These are phyloP conservation scores for Macroteleia sp. DNA, from an alignment of 2,888 invertebrate species.

Conservation along the genomic window DNA sequence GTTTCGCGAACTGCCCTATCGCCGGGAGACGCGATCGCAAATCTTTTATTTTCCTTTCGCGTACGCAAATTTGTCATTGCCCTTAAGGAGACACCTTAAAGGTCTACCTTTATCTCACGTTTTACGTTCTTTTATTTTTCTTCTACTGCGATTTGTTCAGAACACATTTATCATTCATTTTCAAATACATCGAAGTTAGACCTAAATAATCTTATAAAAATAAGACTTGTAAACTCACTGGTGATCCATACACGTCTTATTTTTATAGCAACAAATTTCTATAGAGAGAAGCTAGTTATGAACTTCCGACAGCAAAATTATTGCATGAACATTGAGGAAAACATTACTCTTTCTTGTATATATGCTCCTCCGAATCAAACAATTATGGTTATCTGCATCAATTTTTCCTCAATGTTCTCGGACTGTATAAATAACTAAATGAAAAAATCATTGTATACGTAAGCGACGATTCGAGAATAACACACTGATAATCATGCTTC, in stretches of 20 bases:
- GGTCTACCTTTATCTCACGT: constrained; percentile 19
- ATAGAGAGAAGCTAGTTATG: neutral
- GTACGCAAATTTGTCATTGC: constrained; percentile 61
- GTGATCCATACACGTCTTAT: too few relatives aligned
- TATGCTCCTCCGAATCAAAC: constrained; percentile 1
- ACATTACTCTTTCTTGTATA: constrained; percentile 22
- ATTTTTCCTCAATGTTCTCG: too few relatives aligned
- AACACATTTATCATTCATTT: constrained; percentile 27
- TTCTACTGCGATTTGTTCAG: too few relatives aligned
- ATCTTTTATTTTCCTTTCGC: constrained; percentile 75
- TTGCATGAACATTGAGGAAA: constrained; percentile 3
- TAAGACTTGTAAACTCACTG: too few relatives aligned
- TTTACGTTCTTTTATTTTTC: constrained; percentile 6
- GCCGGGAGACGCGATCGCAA: constrained; percentile 57
- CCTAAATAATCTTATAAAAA: constrained; percentile 9
- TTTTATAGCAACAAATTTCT: too few relatives aligned
- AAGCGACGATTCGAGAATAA: constrained; percentile 6
- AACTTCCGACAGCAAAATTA: too few relatives aligned
- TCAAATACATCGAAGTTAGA: constrained; percentile 37
- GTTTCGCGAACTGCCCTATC: constrained; percentile 77
- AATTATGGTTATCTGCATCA: too few relatives aligned
- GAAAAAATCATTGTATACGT: constrained; percentile 27
- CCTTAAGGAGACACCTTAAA: constrained; percentile 22
- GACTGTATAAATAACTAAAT: constrained; percentile 33
- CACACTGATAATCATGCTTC: constrained; percentile 63